A percentile compares a stretch with the other conserved stretches of the same genome.
phyloP scores from a whole-genome alignment of 2,888 invertebrate species.

The Acanthosepion esculentum region DNA sequence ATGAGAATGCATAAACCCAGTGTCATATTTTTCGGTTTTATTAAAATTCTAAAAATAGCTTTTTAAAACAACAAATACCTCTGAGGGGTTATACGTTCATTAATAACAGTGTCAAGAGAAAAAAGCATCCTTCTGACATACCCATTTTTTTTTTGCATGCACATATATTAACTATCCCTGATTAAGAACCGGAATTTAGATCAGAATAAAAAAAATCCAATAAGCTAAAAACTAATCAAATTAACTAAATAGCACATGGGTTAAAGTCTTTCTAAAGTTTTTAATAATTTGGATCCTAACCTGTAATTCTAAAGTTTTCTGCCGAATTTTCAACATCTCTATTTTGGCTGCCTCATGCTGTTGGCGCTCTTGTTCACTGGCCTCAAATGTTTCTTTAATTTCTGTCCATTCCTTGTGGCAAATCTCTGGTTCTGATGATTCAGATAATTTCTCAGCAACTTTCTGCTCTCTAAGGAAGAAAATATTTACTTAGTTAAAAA shows the following conservation, averaged over 20 bases:
- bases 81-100: too few species aligned
- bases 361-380: neutral
- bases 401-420: neutral
- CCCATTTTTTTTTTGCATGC: too few species aligned
- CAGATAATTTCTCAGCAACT: neutral
- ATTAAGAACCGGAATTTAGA: too few species aligned
- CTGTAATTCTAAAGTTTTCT: slow-evolving; percentile 25
- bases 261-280: neutral
- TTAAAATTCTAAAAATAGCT: too few species aligned
- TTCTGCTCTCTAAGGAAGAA: neutral
- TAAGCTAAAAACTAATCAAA: too few species aligned
- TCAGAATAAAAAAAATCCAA: too few species aligned
- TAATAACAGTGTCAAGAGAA: too few species aligned
- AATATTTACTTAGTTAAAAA: neutral
- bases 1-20: too few species aligned
- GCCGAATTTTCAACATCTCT: neutral
- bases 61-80: too few species aligned
- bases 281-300: neutral
- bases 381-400: neutral
- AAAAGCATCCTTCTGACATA: too few species aligned
- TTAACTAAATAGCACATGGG: neutral
- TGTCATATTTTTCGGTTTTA: too few species aligned
- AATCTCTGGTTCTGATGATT: neutral
- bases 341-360: neutral
- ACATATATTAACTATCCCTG: too few species aligned